Evolutionary conservation across 2,888 invertebrate genomes (phyloP), one percentile per base, ranked within the genome.

Genomic region (Lordiphosa fenestrarum): DNA sequence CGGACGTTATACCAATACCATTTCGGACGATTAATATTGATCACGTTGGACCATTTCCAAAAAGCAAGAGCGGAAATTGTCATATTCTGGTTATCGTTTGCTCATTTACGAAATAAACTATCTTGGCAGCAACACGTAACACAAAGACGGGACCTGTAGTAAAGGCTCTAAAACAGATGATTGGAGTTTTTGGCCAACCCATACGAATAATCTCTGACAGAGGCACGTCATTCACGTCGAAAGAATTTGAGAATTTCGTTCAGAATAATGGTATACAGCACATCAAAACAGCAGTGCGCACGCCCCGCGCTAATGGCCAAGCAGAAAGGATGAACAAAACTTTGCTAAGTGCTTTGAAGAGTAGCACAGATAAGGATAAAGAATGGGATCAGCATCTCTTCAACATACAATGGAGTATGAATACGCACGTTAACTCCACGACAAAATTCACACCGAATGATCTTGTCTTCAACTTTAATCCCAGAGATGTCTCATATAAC

Each of bases 401-500:
- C 5, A 46, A 46, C 4, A 46, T 46, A 13, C 46, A 21, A 13
- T 46, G 46, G 46, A 19, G 46, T 19, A 46, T 46, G n/a, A 46
- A 46, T 19, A 15, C 35, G 19, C 46, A 46, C 35, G 19, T n/a
- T 1, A 46, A 46, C 15, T 35, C 12, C n/a, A 46, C 5, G 10
- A 33, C 33, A 15, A 37, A 37, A 37, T 12, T 37, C 13, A 37
- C 37, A 6, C 37, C 37, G n/a, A 37, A 37, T 12, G 37, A 37
- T n/a, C 6, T 37, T 6, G n/a, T 37, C 2, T 37, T 37, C 4
- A 37, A 37, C 9, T 37, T 37, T 13, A 37, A 37, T 37, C 13
- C 37, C 12, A 37, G 37, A 37, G 37, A 46, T 35, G 33, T 46
- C 1, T 15, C 46, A 1, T 10, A 33, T 2, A 46, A 46, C 33